Evolutionary conservation across 2,888 invertebrate species (phyloP).

Genomic region (Thymelicus sylvestris): DNA sequence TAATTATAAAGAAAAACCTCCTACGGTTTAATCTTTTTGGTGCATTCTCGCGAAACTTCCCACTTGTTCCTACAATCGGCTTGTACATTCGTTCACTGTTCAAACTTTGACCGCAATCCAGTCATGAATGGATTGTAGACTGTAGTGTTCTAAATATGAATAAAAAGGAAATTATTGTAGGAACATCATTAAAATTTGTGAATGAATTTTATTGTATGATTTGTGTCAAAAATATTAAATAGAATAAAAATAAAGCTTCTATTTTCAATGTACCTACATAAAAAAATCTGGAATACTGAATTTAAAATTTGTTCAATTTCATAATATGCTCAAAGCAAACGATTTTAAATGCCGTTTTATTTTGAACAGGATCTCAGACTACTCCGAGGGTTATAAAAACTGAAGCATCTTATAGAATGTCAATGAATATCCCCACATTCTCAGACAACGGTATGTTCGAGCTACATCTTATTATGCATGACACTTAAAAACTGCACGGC

Average conservation of each 20-base stretch:
- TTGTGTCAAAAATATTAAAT: too few relatives aligned
- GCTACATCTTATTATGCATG: background rate
- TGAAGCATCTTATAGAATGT: background rate
- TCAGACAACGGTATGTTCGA: background rate
- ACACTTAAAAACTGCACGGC: background rate
- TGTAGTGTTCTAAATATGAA: constrained; percentile 2
- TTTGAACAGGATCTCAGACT: background rate
- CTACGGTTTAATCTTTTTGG: constrained; percentile 22
- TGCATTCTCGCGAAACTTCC: constrained; percentile 20
- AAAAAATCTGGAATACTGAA: too few relatives aligned
- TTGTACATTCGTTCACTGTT: constrained; percentile 29
- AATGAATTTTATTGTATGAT: too few relatives aligned
- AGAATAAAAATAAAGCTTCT: too few relatives aligned
- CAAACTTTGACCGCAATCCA: constrained; percentile 26
- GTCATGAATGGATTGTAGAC: constrained; percentile 4
- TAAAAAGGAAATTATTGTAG: background rate
- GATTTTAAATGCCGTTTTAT: background rate
- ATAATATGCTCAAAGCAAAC: too few relatives aligned
- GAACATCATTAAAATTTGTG: too few relatives aligned
- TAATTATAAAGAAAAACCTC: constrained; percentile 32
- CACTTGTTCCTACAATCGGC: constrained; percentile 19
- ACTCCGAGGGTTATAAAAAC: background rate
- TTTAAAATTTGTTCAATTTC: too few relatives aligned
- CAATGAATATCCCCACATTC: background rate
- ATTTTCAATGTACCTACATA: too few relatives aligned